Percentiles rank a stretch among this genome's conserved stretches.
Evolutionary conservation across 2,113 vertebrate species (phyloP).

Genomic region (Cyanoderma ruficeps): DNA sequence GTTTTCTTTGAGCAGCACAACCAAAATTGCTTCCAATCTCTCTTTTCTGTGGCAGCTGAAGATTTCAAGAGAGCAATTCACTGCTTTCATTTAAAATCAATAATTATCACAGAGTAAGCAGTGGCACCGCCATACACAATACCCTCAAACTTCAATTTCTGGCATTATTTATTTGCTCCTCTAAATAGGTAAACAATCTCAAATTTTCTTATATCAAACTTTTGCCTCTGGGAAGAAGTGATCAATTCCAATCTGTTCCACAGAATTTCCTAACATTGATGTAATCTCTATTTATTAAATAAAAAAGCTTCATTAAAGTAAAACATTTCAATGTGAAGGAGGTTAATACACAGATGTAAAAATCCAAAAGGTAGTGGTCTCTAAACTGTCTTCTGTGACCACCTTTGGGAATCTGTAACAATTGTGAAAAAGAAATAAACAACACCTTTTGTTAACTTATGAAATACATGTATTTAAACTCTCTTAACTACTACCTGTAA

Average conservation of each 20-base stretch:
- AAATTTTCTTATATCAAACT: not conserved
- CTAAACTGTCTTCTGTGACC: not conserved
- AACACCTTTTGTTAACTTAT: not conserved
- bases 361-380: not conserved
- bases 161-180: not conserved
- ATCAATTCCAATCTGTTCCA: not conserved
- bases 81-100: not conserved
- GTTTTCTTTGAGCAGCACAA: not conserved
- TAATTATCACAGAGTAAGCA: not conserved
- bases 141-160: not conserved
- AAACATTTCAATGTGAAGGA: not conserved
- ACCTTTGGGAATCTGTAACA: not conserved
- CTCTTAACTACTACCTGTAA: not conserved
- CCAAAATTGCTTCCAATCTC: not conserved
- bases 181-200: not conserved
- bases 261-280: not conserved
- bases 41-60: not conserved
- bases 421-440: not conserved
- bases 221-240: not conserved
- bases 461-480: not conserved
- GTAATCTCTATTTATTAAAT: not conserved
- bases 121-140: not conserved
- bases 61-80: not conserved
- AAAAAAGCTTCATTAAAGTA: not conserved
- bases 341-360: not conserved